These are phyloP conservation scores for Arnoldichthys spilopterus DNA, from an alignment of 2,797 vertebrate species.

Conservation along the genomic window DNA sequence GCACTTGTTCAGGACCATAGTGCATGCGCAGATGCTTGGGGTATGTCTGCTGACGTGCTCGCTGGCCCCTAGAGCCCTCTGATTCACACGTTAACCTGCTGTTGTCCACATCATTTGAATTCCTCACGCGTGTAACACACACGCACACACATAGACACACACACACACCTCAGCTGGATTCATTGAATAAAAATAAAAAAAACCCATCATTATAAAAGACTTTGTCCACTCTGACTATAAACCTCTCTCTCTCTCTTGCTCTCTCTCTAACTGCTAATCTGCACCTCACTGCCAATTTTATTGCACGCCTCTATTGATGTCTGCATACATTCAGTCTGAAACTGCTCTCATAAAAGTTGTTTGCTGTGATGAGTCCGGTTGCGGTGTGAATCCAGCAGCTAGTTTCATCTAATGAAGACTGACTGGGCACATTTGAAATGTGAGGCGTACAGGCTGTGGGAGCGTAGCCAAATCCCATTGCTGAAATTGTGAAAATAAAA, in stretches of 20 bases:
- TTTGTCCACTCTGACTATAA: background rate
- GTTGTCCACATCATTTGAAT: constrained; percentile 31
- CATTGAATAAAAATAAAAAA: background rate
- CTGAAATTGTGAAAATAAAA: background rate
- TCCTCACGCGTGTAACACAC: constrained; percentile 5
- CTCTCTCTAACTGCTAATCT: background rate
- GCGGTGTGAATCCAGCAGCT: constrained; percentile 7
- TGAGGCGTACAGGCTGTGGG: background rate
- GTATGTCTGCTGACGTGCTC: constrained; percentile 33
- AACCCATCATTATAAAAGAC: background rate
- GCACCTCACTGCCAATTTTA: background rate
- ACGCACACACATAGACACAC: background rate
- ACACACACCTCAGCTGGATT: constrained; percentile 2
- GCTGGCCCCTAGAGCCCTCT: constrained; percentile 33
- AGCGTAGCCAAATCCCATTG: background rate
- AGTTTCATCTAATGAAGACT: constrained; percentile 15
- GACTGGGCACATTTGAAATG: background rate
- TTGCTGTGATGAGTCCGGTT: constrained; percentile 9
- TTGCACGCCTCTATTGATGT: constrained; percentile 19
- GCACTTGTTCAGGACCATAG: background rate
- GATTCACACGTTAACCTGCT: constrained; percentile 41
- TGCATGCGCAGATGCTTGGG: background rate
- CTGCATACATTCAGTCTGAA: background rate
- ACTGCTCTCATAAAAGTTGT: constrained; percentile 2
- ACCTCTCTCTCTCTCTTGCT: background rate